These are phyloP conservation scores for Bombus consobrinus DNA, from an alignment of 1,140 invertebrate species.

Conservation along the genomic window DNA sequence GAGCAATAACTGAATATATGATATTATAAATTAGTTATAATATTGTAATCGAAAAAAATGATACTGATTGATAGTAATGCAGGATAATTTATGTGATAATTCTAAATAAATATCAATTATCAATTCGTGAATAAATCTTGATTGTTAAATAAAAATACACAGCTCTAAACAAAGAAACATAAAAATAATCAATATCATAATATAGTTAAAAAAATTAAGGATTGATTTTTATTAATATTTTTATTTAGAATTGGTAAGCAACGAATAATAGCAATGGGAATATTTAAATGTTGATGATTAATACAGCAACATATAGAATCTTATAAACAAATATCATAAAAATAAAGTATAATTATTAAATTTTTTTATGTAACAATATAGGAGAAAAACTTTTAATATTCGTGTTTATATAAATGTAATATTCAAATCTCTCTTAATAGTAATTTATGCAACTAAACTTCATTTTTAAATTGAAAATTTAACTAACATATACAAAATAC, in stretches of 20 bases:
- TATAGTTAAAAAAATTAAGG: slow-evolving; percentile 1
- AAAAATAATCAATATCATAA: not conserved
- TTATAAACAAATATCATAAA: not conserved
- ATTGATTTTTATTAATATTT: slow-evolving; percentile 15
- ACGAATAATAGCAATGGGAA: not conserved
- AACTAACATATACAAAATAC: not conserved
- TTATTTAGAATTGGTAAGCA: not conserved
- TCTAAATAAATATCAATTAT: slow-evolving; percentile 13
- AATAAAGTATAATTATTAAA: slow-evolving; percentile 1
- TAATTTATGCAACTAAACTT: slow-evolving; percentile 32
- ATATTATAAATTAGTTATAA: slow-evolving; percentile 21
- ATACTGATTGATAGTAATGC: slow-evolving; percentile 5
- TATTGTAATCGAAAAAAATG: not conserved
- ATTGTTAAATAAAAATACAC: slow-evolving; percentile 9
- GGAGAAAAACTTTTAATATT: slow-evolving; percentile 1
- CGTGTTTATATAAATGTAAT: slow-evolving; percentile 23
- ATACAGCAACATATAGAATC: not conserved
- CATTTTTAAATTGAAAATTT: slow-evolving; percentile 4
- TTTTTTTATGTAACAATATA: not conserved
- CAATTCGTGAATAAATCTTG: not conserved
- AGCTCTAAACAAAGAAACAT: not conserved
- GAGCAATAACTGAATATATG: not conserved
- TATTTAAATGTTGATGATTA: slow-evolving; percentile 16
- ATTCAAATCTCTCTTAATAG: slow-evolving; percentile 15
- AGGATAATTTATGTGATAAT: slow-evolving; percentile 20